phyloP scores from a whole-genome alignment of 1,140 invertebrate species.

The Penaeus chinensis region DNA sequence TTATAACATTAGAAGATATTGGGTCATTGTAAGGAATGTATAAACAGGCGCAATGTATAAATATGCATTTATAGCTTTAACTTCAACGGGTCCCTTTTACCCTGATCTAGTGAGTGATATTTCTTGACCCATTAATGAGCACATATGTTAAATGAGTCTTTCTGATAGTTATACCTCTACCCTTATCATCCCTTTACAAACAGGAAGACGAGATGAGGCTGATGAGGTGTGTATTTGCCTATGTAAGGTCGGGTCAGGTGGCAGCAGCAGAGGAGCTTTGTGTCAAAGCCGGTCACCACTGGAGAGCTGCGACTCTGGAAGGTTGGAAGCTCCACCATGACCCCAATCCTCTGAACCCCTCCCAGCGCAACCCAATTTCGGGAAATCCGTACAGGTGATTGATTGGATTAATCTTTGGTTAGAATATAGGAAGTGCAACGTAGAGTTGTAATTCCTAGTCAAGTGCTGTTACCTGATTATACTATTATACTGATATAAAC shows the following conservation, averaged over 20 bases:
- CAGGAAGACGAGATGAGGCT: slow-evolving; percentile 85
- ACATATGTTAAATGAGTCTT: not conserved
- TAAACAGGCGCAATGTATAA: no score
- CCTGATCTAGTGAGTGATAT: not conserved
- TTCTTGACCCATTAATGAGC: not conserved
- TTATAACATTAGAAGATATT: not conserved
- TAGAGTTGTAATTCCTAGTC: no score
- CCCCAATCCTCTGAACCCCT: slow-evolving; percentile 76
- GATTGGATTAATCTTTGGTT: no score
- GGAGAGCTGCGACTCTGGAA: slow-evolving; percentile 88
- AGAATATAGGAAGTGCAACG: not conserved
- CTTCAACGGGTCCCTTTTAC: not conserved
- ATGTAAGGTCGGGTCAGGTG: slow-evolving; percentile 86
- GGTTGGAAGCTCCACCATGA: slow-evolving; percentile 89
- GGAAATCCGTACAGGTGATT: slow-evolving; percentile 80
- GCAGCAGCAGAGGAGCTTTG: slow-evolving; percentile 87
- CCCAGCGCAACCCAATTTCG: slow-evolving; percentile 73
- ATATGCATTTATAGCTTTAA: no score
- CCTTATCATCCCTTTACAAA: slow-evolving; percentile 10
- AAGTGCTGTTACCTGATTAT: no score
- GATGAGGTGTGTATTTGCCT: slow-evolving; percentile 77
- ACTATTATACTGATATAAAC: no score
- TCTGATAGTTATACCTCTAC: not conserved
- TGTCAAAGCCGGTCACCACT: slow-evolving; percentile 85
- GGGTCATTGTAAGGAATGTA: no score